phyloP scores from a whole-genome alignment of 2,113 vertebrate genomes.

The Gasterosteus nipponicus region DNA sequence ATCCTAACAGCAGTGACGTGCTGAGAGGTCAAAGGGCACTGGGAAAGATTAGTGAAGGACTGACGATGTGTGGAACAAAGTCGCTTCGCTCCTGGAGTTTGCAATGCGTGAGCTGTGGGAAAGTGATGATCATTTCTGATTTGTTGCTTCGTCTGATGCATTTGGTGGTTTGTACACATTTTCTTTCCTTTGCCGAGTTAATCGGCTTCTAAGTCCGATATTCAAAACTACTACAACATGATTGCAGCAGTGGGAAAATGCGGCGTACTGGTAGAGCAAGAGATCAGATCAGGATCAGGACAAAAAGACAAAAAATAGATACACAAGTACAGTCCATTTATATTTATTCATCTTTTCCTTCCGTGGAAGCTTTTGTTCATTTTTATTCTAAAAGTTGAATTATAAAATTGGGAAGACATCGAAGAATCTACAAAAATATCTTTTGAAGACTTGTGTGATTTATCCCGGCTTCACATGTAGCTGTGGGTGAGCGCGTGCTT shows the following conservation, averaged over 20 bases:
- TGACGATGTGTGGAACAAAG: neutral
- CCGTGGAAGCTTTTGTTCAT: neutral
- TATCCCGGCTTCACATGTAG: neutral
- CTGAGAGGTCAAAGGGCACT: neutral
- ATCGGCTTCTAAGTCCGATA: neutral
- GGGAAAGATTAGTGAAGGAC: neutral
- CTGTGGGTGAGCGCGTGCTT: neutral
- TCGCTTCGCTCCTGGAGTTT: neutral
- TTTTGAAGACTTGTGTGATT: neutral
- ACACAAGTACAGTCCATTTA: too few relatives aligned
- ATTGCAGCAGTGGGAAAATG: neutral
- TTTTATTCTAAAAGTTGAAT: neutral
- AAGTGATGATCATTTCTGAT: neutral
- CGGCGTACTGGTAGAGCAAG: too few relatives aligned
- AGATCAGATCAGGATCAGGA: too few relatives aligned
- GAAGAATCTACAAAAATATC: neutral
- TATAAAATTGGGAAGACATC: neutral
- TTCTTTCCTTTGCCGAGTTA: neutral
- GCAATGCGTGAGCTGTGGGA: neutral
- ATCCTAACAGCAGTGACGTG: neutral
- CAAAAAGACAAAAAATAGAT: too few relatives aligned
- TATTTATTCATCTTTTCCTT: neutral
- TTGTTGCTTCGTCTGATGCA: neutral
- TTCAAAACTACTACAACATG: neutral
- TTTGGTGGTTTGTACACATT: neutral